phyloP scores from a whole-genome alignment of 2,113 vertebrate genomes.

The Diadophis punctatus region DNA sequence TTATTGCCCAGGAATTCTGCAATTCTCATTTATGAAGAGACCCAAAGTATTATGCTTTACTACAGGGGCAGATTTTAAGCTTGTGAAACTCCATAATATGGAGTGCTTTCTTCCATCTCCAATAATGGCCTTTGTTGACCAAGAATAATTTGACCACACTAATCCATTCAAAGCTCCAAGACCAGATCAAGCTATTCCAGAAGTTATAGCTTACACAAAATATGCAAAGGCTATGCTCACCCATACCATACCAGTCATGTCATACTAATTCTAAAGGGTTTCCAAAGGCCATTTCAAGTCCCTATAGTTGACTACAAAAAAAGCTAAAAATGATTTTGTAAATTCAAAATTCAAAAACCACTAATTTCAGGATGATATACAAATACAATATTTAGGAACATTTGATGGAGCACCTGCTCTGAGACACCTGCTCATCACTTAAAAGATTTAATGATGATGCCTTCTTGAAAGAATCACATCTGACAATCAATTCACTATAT shows the following conservation, averaged over 20 bases:
- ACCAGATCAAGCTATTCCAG: not conserved
- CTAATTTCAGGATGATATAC: not conserved
- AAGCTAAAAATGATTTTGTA: too few species aligned
- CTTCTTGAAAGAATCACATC: not conserved
- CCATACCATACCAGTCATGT: not conserved
- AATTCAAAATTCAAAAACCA: too few species aligned
- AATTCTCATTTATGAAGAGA: not conserved
- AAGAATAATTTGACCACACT: not conserved
- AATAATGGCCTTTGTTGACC: not conserved
- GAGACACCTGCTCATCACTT: not conserved
- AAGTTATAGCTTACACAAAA: not conserved
- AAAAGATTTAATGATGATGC: not conserved
- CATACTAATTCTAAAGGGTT: not conserved
- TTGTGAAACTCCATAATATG: not conserved
- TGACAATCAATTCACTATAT: not conserved
- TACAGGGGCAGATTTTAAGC: too few species aligned
- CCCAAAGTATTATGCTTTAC: not conserved
- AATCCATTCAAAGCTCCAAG: not conserved
- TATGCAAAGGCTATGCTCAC: not conserved
- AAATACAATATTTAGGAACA: not conserved
- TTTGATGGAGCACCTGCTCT: not conserved
- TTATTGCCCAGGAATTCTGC: not conserved
- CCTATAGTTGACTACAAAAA: too few species aligned
- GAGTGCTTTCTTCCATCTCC: not conserved
- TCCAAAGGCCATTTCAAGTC: not conserved